These are phyloP conservation scores for Hirtodrosophila duncani DNA, from an alignment of 2,888 invertebrate species.

Conservation along the genomic window DNA sequence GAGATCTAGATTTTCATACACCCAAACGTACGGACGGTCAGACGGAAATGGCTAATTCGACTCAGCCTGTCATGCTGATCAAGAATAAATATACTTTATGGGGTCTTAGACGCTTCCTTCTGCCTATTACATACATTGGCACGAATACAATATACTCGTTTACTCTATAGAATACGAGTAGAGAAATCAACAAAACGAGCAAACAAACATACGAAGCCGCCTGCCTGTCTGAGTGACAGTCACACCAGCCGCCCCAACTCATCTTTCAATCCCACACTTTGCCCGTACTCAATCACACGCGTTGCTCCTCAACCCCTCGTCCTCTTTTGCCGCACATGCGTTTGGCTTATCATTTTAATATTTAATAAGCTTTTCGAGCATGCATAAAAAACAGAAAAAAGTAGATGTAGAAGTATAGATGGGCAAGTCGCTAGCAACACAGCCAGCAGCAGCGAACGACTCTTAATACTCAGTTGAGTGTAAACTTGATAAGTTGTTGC, in stretches of 20 bases:
- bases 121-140: too few relatives aligned
- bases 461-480: conserved; percentile 66
- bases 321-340: conserved; percentile 3
- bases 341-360: conserved; percentile 65
- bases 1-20: too few relatives aligned
- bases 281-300: not conserved
- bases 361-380: conserved; percentile 59
- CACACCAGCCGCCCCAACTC: too few relatives aligned
- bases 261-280: conserved; percentile 1
- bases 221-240: too few relatives aligned
- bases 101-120: too few relatives aligned
- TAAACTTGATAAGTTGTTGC: conserved; percentile 64
- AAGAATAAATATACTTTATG: too few relatives aligned
- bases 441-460: too few relatives aligned
- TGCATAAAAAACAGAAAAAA: conserved; percentile 23
- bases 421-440: conserved; percentile 16
- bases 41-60: too few relatives aligned
- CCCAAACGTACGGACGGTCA: too few relatives aligned
- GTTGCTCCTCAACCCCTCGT: not conserved
- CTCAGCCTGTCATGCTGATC: too few relatives aligned
- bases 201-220: conserved; percentile 21
- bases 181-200: conserved; percentile 12
- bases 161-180: too few relatives aligned
- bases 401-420: conserved; percentile 16
- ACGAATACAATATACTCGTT: too few relatives aligned